Evolutionary conservation across 2,797 vertebrate genomes (phyloP).

Genomic region (Rhabdomys pumilio): DNA sequence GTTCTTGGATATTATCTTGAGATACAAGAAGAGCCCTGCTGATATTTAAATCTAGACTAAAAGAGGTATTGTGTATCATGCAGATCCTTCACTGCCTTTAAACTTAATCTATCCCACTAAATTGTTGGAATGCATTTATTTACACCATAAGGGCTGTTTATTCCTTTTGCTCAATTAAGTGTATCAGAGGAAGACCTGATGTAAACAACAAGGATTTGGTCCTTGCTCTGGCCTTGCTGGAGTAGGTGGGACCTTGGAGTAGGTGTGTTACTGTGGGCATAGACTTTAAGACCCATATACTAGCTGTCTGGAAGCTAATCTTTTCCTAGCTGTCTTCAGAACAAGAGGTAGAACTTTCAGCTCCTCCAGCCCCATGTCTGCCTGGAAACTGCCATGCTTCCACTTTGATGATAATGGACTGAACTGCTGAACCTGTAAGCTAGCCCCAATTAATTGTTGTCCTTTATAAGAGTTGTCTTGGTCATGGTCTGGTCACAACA

Average conservation of each 20-base stretch:
- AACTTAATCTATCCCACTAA: not conserved
- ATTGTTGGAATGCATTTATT: not conserved
- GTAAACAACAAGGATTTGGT: not conserved
- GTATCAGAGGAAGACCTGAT: not conserved
- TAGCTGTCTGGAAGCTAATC: not conserved
- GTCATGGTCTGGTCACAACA: not conserved
- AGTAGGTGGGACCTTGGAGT: not conserved
- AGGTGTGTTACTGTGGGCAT: not conserved
- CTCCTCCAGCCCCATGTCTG: not conserved
- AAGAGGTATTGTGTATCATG: not conserved
- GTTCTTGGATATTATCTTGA: not conserved
- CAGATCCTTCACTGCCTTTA: not conserved
- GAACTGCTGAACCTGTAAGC: not conserved
- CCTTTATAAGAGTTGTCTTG: not conserved
- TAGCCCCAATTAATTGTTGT: not conserved
- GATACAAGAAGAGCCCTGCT: not conserved
- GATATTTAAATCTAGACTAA: not conserved
- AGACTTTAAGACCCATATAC: not conserved
- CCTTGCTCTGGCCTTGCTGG: not conserved
- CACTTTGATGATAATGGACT: not conserved
- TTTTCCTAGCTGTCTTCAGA: not conserved
- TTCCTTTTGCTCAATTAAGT: not conserved
- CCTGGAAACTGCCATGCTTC: not conserved
- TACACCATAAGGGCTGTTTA: not conserved
- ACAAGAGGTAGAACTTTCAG: not conserved